A percentile compares a stretch with the other conserved stretches of the same genome.
These are phyloP conservation scores for Gymnocheta viridis DNA, from an alignment of 2,888 invertebrate species.

Conservation along the genomic window DNA sequence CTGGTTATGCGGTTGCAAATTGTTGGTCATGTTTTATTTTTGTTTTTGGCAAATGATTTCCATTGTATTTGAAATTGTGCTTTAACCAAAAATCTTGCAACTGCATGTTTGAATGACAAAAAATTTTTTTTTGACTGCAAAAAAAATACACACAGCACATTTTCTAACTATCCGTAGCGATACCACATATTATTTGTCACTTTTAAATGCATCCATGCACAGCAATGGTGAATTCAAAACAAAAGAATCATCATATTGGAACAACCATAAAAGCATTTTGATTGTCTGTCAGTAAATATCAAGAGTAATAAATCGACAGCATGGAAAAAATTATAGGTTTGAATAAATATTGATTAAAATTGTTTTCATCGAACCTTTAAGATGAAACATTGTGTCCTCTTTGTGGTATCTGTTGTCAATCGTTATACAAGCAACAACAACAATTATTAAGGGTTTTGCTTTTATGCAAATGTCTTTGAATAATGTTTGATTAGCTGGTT, in stretches of 20 bases:
- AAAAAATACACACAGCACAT: neutral
- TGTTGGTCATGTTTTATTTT: neutral
- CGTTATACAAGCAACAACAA: slow-evolving; percentile 3
- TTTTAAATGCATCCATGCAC: neutral
- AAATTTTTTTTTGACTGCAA: neutral
- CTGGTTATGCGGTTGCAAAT: neutral
- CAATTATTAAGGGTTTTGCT: neutral
- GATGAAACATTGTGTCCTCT: too few relatives aligned
- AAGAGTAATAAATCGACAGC: neutral
- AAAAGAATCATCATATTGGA: neutral
- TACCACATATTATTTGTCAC: slow-evolving; percentile 17
- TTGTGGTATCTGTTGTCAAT: neutral
- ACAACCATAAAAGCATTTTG: slow-evolving; percentile 1
- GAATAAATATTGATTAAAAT: neutral
- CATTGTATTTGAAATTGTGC: neutral
- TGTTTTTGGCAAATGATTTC: neutral
- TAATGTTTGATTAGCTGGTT: slow-evolving; percentile 3
- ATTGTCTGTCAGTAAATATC: slow-evolving; percentile 24
- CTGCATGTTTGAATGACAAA: neutral
- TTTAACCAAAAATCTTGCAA: neutral
- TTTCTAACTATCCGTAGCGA: neutral
- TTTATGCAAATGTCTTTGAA: neutral
- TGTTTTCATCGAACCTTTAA: neutral
- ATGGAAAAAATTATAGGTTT: neutral
- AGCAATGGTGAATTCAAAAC: neutral